Percentiles rank a stretch among this genome's conserved stretches.
phyloP scores from a whole-genome alignment of 2,113 vertebrate genomes.

The Lipotes vexillifer region DNA sequence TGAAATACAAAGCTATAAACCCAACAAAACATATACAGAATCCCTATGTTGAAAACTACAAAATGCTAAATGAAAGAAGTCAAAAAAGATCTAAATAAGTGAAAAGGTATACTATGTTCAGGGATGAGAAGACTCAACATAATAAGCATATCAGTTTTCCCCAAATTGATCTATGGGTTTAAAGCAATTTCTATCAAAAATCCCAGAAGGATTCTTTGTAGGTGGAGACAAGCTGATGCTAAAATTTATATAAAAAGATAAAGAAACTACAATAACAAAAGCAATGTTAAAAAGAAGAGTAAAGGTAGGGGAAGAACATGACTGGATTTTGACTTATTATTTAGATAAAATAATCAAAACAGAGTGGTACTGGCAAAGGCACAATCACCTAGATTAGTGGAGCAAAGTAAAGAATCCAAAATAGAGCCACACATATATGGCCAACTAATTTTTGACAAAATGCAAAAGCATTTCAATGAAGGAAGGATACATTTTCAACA shows the following conservation, averaged over 20 bases:
- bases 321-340: not conserved
- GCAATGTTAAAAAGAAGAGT: not conserved
- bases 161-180: not conserved
- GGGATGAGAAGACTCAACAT: not conserved
- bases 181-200: not conserved
- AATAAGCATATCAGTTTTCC: not conserved
- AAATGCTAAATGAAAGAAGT: not conserved
- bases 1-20: not conserved
- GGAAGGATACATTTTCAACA: not conserved
- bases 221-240: not conserved
- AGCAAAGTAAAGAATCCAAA: not conserved
- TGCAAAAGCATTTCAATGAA: not conserved
- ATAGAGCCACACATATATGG: not conserved
- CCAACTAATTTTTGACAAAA: not conserved
- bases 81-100: not conserved
- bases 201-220: not conserved
- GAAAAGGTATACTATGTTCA: not conserved
- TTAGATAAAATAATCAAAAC: not conserved
- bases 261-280: not conserved
- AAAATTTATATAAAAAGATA: not conserved
- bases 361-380: not conserved
- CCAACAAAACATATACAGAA: not conserved
- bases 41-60: not conserved
- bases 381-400: not conserved
- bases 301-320: not conserved